Percentiles rank a stretch among this genome's conserved stretches.
These are phyloP conservation scores for Leptinotarsa tumamoca DNA, from an alignment of 2,888 invertebrate species.

Conservation along the genomic window DNA sequence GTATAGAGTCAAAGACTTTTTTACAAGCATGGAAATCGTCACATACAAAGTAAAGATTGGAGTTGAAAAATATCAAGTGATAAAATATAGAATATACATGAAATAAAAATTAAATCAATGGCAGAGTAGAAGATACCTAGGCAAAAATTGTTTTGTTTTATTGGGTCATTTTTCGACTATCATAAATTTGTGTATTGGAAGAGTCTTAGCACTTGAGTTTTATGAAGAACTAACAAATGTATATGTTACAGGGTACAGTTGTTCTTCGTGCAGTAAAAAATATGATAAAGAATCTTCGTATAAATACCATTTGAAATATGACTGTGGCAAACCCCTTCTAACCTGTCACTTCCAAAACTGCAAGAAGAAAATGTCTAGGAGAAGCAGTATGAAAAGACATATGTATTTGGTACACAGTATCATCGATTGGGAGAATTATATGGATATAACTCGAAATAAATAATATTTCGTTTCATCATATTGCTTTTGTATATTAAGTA, in stretches of 20 bases:
- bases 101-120: too few species aligned
- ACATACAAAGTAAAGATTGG: too few species aligned
- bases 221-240: background rate
- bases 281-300: constrained; percentile 29
- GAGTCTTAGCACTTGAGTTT: background rate
- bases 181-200: too few species aligned
- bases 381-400: constrained; percentile 40
- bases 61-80: too few species aligned
- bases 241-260: constrained; percentile 19
- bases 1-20: too few species aligned
- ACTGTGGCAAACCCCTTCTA: constrained; percentile 31
- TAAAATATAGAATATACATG: too few species aligned
- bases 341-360: constrained; percentile 29
- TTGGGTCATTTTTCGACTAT: too few species aligned
- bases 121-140: too few species aligned
- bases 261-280: constrained; percentile 26
- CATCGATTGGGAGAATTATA: constrained; percentile 33
- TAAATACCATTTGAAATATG: constrained; percentile 31
- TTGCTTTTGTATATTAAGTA: background rate
- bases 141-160: too few species aligned
- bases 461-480: background rate
- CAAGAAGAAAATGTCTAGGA: constrained; percentile 24
- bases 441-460: background rate
- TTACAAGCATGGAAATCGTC: too few species aligned
- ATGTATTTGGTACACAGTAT: constrained; percentile 30